phyloP scores from a whole-genome alignment of 2,888 invertebrate species.

The Mesopsocus fuscifrons region DNA sequence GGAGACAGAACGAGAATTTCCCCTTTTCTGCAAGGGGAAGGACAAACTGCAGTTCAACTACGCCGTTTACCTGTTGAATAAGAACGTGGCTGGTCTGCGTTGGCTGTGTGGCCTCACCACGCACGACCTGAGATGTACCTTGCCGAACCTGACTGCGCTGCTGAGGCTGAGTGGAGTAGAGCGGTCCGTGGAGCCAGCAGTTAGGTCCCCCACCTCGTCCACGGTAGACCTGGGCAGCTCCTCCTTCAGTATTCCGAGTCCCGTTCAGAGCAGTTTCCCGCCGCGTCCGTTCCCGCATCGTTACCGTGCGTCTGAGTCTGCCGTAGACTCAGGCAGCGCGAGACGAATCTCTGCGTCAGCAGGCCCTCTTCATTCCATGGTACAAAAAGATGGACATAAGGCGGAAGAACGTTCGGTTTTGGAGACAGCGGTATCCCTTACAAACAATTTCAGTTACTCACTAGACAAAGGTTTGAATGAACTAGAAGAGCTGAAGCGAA shows the following conservation, averaged over 20 bases:
- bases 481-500: slow-evolving; percentile 9
- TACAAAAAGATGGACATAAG: background rate
- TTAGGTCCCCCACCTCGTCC: background rate
- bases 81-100: slow-evolving; percentile 80
- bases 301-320: background rate
- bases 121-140: slow-evolving; percentile 52
- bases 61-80: slow-evolving; percentile 80
- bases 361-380: background rate
- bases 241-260: slow-evolving; percentile 4
- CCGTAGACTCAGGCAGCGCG: background rate
- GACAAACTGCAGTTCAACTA: slow-evolving; percentile 68
- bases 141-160: slow-evolving; percentile 49
- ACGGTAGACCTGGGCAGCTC: background rate
- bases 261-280: background rate
- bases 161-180: slow-evolving; percentile 26
- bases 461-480: slow-evolving; percentile 15
- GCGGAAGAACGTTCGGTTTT: too few relatives aligned
- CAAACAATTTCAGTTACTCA: slow-evolving; percentile 13
- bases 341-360: background rate
- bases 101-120: slow-evolving; percentile 57
- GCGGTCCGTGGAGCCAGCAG: background rate
- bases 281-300: background rate
- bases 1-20: slow-evolving; percentile 52
- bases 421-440: background rate
- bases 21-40: slow-evolving; percentile 59